Percentiles rank a stretch among this genome's conserved stretches.
These are phyloP conservation scores for Bombylius major DNA, from an alignment of 2,888 invertebrate genomes.

Conservation along the genomic window DNA sequence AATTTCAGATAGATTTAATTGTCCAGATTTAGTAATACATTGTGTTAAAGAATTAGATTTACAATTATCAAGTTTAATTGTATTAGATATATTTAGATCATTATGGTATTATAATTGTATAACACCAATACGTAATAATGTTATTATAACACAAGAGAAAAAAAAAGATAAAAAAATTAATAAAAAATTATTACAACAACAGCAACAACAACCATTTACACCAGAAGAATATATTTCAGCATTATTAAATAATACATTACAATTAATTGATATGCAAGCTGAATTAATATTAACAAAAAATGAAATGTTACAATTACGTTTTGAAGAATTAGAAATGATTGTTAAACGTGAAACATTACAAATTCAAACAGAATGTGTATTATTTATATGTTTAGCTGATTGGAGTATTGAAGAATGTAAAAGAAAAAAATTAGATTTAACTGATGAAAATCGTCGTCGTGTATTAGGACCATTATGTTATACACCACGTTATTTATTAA, in stretches of 20 bases:
- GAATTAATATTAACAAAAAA: conserved; percentile 28
- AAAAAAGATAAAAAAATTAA: conserved; percentile 14
- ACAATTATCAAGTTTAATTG: conserved; percentile 32
- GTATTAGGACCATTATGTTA: conserved; percentile 34
- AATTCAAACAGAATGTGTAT: conserved; percentile 30
- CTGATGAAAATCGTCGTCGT: conserved; percentile 31
- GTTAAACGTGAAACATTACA: conserved; percentile 33
- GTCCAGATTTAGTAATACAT: conserved; percentile 35
- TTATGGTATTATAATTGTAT: conserved; percentile 35
- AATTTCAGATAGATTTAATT: conserved; percentile 34
- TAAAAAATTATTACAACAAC: not conserved
- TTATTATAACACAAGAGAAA: conserved; percentile 23
- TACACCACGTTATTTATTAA: conserved; percentile 30
- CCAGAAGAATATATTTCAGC: conserved; percentile 35
- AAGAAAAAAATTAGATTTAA: conserved; percentile 30
- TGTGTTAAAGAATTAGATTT: conserved; percentile 36
- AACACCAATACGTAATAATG: conserved; percentile 26
- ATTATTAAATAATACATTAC: conserved; percentile 32
- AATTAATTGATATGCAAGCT: conserved; percentile 37
- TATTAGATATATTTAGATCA: conserved; percentile 32
- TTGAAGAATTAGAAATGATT: conserved; percentile 36
- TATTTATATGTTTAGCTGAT: conserved; percentile 33
- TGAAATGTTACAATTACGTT: conserved; percentile 29
- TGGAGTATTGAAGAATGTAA: conserved; percentile 35
- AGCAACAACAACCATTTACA: conserved; percentile 31